Evolutionary conservation across 2,888 invertebrate genomes (phyloP), one percentile per base, ranked within the genome.

Genomic region (Idaea aversata): DNA sequence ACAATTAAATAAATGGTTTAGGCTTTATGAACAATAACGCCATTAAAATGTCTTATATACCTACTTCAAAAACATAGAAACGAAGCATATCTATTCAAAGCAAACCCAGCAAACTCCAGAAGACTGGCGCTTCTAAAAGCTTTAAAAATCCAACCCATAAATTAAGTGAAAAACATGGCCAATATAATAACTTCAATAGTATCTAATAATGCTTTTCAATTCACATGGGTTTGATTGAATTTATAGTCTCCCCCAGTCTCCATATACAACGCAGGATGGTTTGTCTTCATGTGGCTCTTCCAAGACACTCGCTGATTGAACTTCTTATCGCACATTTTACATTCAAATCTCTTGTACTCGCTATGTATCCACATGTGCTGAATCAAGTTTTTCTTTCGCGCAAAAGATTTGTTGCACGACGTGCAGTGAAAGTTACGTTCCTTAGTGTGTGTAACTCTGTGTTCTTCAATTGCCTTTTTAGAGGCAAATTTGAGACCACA

Each of bases 381-480:
- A 0, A 75, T 77, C 36, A 93, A 75, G 74, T 88, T 89, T 75
- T 90, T 90, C 73, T 89, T 88, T 7, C 89, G 79, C 1, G 91
- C 82, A 70, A 91, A 93, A 1, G 85, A 79, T 74, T 92, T 93
- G 0, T 86, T 78, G 68, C 94, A 94, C 0, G 92, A 86, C 0
- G 90, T 86, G 72, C 94, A 94, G 0, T 88, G 85, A 59, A 88
- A 93, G 0, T 88, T 77, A 64, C 92, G 93, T 66, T 93, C 94
- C 70, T 91, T 90, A 5, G 94, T 93, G 71, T 94, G 94, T 0
- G 91, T 90, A 5, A 93, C 91, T 63, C 87, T 86, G 68, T 94
- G 94, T 13, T 93, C 88, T 34, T 88, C 85, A 5, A 89, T 74
- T 57, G 77, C 81, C 34, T 83, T 79, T 72, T 87, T 86, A 0